Evolutionary conservation across 64 coral and sea anemone genomes (phyloP).

Genomic region (Pachyseris speciosa): DNA sequence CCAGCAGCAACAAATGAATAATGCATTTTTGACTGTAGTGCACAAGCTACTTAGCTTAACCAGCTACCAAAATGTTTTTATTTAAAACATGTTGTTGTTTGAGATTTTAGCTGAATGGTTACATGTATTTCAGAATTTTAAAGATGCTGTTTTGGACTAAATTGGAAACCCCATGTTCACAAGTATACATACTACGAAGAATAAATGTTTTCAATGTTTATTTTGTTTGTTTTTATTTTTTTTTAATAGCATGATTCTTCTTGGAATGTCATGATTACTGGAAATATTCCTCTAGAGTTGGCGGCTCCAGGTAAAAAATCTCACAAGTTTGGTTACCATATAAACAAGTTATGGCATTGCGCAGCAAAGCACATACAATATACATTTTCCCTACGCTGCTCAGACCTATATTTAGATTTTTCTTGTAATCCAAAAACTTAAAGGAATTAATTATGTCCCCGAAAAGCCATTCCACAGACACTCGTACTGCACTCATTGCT

Average conservation of each 20-base stretch:
- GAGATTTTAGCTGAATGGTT: constrained; percentile 24
- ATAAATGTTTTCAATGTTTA: constrained; percentile 45
- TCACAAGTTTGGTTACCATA: constrained; percentile 35
- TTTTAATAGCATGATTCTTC: too few species aligned
- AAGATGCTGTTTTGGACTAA: constrained; percentile 20
- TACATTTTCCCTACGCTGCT: constrained; percentile 49
- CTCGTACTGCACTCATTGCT: constrained; percentile 58
- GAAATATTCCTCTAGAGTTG: constrained; percentile 64
- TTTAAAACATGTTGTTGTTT: constrained; percentile 58
- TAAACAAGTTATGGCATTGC: constrained; percentile 53
- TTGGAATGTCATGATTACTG: too few species aligned
- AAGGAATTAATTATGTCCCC: constrained; percentile 53
- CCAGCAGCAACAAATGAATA: constrained; percentile 60
- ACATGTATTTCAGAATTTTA: constrained; percentile 27
- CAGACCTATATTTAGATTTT: constrained; percentile 46
- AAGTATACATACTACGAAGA: constrained; percentile 6
- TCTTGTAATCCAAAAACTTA: constrained; percentile 42
- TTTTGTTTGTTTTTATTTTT: constrained; percentile 25
- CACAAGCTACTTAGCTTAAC: constrained; percentile 54
- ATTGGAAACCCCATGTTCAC: constrained; percentile 19
- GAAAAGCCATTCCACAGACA: constrained; percentile 47
- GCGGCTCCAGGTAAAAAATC: constrained; percentile 31
- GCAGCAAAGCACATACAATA: constrained; percentile 54
- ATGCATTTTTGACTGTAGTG: constrained; percentile 37
- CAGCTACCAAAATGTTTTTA: constrained; percentile 51